Base-by-base conservation (phyloP, 1,140 invertebrate species). In the Trialeurodes vaporariorum region DNA sequence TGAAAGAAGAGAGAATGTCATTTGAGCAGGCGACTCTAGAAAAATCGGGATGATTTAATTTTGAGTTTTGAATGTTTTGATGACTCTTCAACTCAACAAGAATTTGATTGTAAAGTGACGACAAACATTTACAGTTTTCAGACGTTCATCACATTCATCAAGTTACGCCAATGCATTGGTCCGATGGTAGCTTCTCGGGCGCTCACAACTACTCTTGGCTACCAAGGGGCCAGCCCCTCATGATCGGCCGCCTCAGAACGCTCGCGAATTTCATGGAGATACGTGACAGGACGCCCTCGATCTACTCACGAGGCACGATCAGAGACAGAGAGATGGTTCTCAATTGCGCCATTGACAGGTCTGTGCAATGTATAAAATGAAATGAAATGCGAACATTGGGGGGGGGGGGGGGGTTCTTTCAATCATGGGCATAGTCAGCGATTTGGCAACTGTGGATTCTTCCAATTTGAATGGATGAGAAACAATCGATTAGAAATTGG, bases 261-360 rank as follows among this genome's bases (percentile, higher is more conserved):
- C 77, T 90, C 24, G 75, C 78, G 2, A 74, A 79, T 60, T 84
- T 90, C 77, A 78, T 81, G 11, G 73, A 78, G 59, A 69, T 90
- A 2, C 80, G 87, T 34, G 73, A 79, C 21, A 75, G 77, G 67
- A 85, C 85, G 0, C 85, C 87, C 0, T 82, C 87, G 2, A 84
- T 91, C 71, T 89, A 89, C 72, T 81, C 88, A 65, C 87, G 85
- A 69, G 80, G 83, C 5, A 82, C 86, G 34, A 80, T 81, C 67
- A 89, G 87, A 74, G 82, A 87, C 25, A 83, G 83, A 1, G 77
- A 77, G 59, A 79, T 81, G 64, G 74, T 80, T 27, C 83, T 83
- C 2, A 90, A 89, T 77, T 84, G 84, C 68, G 82, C 84, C 73
- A 78, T 89, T 27, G 62, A 63, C 25, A 63, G 13, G 17, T 63